These are phyloP conservation scores for Brachyalestes nurse DNA, from an alignment of 2,797 vertebrate species.

Conservation along the genomic window DNA sequence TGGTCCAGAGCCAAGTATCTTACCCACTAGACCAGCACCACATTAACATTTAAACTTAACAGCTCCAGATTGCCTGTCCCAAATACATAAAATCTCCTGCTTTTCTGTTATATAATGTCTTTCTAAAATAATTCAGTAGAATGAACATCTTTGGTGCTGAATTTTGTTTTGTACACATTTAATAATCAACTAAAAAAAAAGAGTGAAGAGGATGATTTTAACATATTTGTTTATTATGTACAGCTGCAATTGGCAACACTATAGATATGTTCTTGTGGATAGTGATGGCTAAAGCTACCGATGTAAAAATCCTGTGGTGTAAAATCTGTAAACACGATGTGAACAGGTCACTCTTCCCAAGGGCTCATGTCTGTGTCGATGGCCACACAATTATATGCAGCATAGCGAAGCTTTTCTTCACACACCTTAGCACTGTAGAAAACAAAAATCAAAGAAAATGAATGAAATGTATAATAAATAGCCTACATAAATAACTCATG, in stretches of 20 bases:
- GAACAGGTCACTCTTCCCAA: slow-evolving; percentile 90
- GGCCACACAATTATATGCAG: slow-evolving; percentile 97
- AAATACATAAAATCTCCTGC: no score
- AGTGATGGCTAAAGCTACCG: slow-evolving; percentile 46
- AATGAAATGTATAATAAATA: neutral
- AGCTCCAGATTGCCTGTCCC: no score
- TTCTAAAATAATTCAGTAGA: no score
- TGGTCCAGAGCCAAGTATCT: no score
- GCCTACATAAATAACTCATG: no score
- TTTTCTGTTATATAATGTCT: no score
- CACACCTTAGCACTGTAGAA: slow-evolving; percentile 89
- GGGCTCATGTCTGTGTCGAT: slow-evolving; percentile 98
- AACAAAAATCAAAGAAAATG: slow-evolving; percentile 31
- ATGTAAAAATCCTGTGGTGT: slow-evolving; percentile 47
- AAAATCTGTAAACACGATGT: slow-evolving; percentile 53
- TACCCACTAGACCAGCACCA: no score
- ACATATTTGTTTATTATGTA: slow-evolving; percentile 59
- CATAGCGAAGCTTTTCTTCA: slow-evolving; percentile 96
- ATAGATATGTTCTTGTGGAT: slow-evolving; percentile 48
- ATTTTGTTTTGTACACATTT: no score
- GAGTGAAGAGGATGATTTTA: slow-evolving; percentile 6
- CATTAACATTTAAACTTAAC: no score
- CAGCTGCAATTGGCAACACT: slow-evolving; percentile 64
- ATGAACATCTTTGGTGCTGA: no score
- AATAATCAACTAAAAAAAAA: neutral